Evolutionary conservation across 2,113 vertebrate species (phyloP).

Genomic region (Hipposideros armiger): DNA sequence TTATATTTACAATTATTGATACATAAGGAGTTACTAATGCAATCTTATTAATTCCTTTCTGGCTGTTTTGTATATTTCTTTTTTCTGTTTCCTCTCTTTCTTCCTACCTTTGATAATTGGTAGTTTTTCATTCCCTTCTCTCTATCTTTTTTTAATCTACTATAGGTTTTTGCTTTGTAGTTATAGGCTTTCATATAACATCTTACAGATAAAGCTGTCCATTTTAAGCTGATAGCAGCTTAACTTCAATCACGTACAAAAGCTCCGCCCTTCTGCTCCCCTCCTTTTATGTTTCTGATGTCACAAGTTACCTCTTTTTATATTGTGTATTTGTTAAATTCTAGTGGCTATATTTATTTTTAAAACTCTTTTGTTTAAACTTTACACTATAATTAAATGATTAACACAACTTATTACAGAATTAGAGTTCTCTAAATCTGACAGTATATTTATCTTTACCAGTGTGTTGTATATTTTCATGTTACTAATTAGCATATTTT

Average conservation of each 20-base stretch:
- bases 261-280: background rate
- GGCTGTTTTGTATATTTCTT: background rate
- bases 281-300: background rate
- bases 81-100: background rate
- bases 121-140: background rate
- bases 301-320: background rate
- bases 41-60: background rate
- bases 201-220: background rate
- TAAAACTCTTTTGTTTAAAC: background rate
- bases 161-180: background rate
- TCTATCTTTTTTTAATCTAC: background rate
- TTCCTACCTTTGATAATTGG: background rate
- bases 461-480: background rate
- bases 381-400: background rate
- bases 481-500: too few species aligned
- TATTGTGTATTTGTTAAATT: background rate
- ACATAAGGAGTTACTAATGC: background rate
- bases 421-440: background rate
- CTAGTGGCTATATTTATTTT: background rate
- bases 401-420: background rate
- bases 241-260: background rate
- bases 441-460: background rate
- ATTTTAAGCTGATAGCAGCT: background rate
- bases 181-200: background rate
- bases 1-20: background rate